Evolutionary conservation across 2,888 invertebrate species (phyloP).

Genomic region (Andrena haemorrhoa): DNA sequence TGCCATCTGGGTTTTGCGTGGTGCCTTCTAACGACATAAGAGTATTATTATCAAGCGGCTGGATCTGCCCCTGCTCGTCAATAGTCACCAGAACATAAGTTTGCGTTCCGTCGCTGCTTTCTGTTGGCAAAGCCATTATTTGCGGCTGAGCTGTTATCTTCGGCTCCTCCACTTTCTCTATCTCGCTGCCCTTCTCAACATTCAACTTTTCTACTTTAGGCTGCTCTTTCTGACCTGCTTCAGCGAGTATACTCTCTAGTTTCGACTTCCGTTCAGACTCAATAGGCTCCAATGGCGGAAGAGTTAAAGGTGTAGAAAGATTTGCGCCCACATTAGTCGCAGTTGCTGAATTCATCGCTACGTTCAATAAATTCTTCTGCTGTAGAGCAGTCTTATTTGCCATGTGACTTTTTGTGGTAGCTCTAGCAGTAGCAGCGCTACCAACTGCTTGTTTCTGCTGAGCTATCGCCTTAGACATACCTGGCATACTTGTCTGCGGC

Average conservation of each 20-base stretch:
- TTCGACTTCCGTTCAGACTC: constrained; percentile 68
- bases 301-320: constrained; percentile 59
- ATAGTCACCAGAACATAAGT: constrained; percentile 90
- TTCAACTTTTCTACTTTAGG: constrained; percentile 38
- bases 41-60: constrained; percentile 90
- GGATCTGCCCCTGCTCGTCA: constrained; percentile 90
- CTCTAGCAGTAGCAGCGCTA: constrained; percentile 37
- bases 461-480: constrained; percentile 40
- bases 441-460: constrained; percentile 59
- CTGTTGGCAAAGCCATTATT: constrained; percentile 90
- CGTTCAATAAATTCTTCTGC: constrained; percentile 73
- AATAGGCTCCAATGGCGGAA: constrained; percentile 71
- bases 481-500: constrained; percentile 28
- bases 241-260: constrained; percentile 57
- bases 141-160: constrained; percentile 86
- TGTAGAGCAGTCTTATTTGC: constrained; percentile 47
- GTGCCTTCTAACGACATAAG: constrained; percentile 86
- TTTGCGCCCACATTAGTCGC: constrained; percentile 39
- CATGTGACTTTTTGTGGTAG: constrained; percentile 49
- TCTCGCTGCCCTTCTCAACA: constrained; percentile 52
- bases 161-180: constrained; percentile 76
- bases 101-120: constrained; percentile 90
- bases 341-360: constrained; percentile 60
- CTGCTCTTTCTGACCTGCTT: constrained; percentile 66
- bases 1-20: constrained; percentile 80